phyloP scores from a whole-genome alignment of 2,113 vertebrate genomes.

The Prionailurus bengalensis region DNA sequence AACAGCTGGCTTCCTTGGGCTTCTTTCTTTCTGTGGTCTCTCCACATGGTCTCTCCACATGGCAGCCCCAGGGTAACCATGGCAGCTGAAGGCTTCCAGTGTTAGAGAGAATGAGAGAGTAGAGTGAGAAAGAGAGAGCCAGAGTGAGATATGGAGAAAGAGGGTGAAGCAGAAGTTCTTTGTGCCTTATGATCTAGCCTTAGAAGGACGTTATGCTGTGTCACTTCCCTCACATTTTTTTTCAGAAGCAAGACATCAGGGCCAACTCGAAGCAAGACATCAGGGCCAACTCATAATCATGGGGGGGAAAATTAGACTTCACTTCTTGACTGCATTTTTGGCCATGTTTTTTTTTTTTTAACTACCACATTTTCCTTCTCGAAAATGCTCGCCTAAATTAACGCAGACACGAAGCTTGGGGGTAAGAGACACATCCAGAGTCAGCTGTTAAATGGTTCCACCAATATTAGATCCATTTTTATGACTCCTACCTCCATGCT shows the following conservation, averaged over 20 bases:
- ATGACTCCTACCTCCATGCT: not conserved
- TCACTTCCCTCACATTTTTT: not conserved
- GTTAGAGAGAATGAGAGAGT: not conserved
- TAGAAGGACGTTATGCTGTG: not conserved
- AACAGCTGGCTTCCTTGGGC: not conserved
- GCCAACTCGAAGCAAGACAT: not conserved
- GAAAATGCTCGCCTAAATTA: constrained; percentile 10
- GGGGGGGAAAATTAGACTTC: not conserved
- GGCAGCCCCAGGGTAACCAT: not conserved
- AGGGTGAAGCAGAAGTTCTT: not conserved
- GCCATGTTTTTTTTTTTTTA: not conserved
- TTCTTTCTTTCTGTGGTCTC: constrained; percentile 23
- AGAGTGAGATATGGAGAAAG: too few species aligned
- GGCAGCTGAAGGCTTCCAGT: not conserved
- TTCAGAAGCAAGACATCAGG: not conserved
- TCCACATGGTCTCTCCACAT: not conserved
- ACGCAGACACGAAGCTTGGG: not conserved
- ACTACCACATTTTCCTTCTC: not conserved
- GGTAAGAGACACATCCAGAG: not conserved
- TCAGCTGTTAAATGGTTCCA: not conserved
- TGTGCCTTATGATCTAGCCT: not conserved
- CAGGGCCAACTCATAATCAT: not conserved
- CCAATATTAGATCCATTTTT: not conserved
- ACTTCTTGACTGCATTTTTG: not conserved
- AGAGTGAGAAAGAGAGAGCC: not conserved